Percentiles rank a stretch among this genome's conserved stretches.
Evolutionary conservation across 2,888 invertebrate species (phyloP).

Genomic region (Aricia artaxerxes): DNA sequence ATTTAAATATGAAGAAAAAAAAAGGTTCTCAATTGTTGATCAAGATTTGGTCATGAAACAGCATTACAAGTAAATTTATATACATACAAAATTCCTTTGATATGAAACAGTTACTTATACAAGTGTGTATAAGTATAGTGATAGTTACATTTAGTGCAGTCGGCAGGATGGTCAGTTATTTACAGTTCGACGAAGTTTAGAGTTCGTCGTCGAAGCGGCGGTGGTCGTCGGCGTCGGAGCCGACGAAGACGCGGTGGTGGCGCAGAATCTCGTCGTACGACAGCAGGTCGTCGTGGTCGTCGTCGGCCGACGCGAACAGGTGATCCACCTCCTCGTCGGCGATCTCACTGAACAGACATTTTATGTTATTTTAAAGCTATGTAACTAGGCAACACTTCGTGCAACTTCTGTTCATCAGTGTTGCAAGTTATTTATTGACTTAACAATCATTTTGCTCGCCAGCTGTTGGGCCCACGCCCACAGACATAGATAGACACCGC

Average conservation of each 20-base stretch:
- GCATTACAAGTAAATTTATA: not conserved
- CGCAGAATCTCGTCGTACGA: slow-evolving; percentile 90
- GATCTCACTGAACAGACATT: slow-evolving; percentile 82
- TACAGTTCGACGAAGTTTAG: slow-evolving; percentile 49
- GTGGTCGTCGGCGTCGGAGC: slow-evolving; percentile 94
- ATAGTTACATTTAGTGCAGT: not conserved
- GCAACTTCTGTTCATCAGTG: too few species aligned
- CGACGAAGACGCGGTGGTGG: slow-evolving; percentile 94
- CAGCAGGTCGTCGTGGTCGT: slow-evolving; percentile 89
- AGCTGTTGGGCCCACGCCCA: too few species aligned
- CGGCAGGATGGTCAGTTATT: slow-evolving; percentile 3
- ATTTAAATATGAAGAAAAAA: too few species aligned
- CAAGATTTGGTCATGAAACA: too few species aligned
- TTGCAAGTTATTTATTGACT: too few species aligned
- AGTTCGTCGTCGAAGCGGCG: slow-evolving; percentile 92
- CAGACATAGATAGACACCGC: too few species aligned
- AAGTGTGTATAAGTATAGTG: too few species aligned
- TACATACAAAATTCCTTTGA: not conserved
- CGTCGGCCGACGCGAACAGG: slow-evolving; percentile 91
- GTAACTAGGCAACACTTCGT: too few species aligned
- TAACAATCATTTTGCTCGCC: too few species aligned
- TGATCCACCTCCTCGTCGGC: slow-evolving; percentile 95
- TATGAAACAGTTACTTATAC: not conserved
- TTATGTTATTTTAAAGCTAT: too few species aligned
- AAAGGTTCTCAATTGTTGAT: too few species aligned